Conservation (phyloP, 2,888 invertebrate species). For the Rhorus exstirpatorius region DNA sequence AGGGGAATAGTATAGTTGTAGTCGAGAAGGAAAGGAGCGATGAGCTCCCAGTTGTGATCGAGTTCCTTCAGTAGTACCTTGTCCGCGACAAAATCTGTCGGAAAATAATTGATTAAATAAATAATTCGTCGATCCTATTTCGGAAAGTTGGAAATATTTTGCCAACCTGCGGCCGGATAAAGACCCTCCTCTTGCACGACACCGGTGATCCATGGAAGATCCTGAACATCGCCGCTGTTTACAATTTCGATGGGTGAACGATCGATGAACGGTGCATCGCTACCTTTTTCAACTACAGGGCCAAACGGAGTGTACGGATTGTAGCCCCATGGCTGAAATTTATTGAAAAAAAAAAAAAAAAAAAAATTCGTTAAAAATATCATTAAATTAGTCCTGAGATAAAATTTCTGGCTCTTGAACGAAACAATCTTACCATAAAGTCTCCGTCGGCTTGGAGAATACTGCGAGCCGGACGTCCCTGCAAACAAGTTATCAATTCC, state of each 20-base stretch:
- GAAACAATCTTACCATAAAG: constrained; percentile 87
- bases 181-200: constrained; percentile 91
- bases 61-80: constrained; percentile 86
- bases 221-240: constrained; percentile 88
- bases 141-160: constrained; percentile 6
- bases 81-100: constrained; percentile 84
- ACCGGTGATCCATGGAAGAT: constrained; percentile 91
- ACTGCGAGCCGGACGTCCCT: constrained; percentile 88
- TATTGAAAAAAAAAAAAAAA: background rate
- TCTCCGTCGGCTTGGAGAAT: constrained; percentile 88
- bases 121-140: too few relatives aligned
- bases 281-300: constrained; percentile 89
- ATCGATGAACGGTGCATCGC: constrained; percentile 89
- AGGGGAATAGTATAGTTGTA: constrained; percentile 88
- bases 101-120: constrained; percentile 81
- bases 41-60: constrained; percentile 88
- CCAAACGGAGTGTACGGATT: constrained; percentile 92
- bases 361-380: too few relatives aligned
- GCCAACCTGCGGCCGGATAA: constrained; percentile 90
- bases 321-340: constrained; percentile 87
- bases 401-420: too few relatives aligned
- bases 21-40: constrained; percentile 89
- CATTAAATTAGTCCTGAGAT: too few relatives aligned
- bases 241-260: constrained; percentile 90
- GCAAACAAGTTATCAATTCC: constrained; percentile 89